A percentile compares a stretch with the other conserved stretches of the same genome.
phyloP scores from a whole-genome alignment of 2,797 vertebrate genomes.

The Taenioides sp. region DNA sequence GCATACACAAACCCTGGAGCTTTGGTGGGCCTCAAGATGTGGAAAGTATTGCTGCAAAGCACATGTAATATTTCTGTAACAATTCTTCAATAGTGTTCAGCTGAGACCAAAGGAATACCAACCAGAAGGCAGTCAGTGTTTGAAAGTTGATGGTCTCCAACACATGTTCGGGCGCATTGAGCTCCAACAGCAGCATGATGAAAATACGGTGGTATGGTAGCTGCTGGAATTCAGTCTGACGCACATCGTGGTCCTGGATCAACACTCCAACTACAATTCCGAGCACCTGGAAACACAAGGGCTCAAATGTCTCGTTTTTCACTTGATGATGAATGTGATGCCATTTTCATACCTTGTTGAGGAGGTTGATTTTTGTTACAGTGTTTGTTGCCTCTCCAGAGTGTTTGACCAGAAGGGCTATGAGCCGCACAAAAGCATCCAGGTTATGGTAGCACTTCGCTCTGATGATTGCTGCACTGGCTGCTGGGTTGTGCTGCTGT shows the following conservation, averaged over 20 bases:
- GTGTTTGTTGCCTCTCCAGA: constrained; percentile 99
- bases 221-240: constrained; percentile 98
- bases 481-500: constrained; percentile 97
- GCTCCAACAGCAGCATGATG: constrained; percentile 97
- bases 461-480: constrained; percentile 97
- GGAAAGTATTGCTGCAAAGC: constrained; percentile 92
- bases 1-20: constrained; percentile 98
- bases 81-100: background rate
- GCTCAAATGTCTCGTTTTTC: background rate
- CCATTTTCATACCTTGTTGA: constrained; percentile 87
- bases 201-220: constrained; percentile 98
- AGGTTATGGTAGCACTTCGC: constrained; percentile 99
- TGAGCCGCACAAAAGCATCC: constrained; percentile 96
- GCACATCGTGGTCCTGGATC: constrained; percentile 96
- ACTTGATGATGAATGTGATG: no score
- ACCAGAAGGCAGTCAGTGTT: constrained; percentile 99
- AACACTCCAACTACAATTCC: constrained; percentile 98
- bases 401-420: constrained; percentile 96
- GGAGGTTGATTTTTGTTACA: constrained; percentile 97
- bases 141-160: constrained; percentile 99
- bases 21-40: constrained; percentile 98
- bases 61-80: background rate
- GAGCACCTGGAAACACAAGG: constrained; percentile 81
- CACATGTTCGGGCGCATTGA: constrained; percentile 97
- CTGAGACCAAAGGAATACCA: constrained; percentile 30